These are phyloP conservation scores for Philaenus spumarius DNA, from an alignment of 1,140 invertebrate genomes.

Conservation along the genomic window DNA sequence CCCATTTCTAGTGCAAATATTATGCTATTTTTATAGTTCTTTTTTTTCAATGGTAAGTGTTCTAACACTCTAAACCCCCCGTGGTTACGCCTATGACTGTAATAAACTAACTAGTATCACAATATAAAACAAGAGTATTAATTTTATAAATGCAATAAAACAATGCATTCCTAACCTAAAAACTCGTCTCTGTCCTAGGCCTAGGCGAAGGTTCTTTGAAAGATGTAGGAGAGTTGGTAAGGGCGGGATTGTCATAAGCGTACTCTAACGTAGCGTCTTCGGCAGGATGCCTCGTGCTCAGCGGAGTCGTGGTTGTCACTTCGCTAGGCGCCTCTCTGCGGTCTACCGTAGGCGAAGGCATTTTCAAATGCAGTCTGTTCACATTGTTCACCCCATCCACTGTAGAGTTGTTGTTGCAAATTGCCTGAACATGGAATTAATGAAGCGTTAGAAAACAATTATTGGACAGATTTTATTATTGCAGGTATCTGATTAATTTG, in stretches of 20 bases:
- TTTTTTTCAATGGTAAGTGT: too few relatives aligned
- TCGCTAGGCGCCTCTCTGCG: slow-evolving; percentile 17
- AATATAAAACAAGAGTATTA: too few relatives aligned
- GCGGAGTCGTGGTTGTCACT: slow-evolving; percentile 14
- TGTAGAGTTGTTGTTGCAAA: slow-evolving; percentile 6
- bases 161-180: too few relatives aligned
- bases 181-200: slow-evolving; percentile 5
- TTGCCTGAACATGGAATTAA: slow-evolving; percentile 15
- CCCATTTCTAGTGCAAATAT: too few relatives aligned
- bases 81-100: too few relatives aligned
- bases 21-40: too few relatives aligned
- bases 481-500: too few relatives aligned
- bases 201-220: not conserved
- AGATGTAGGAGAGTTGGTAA: slow-evolving; percentile 46
- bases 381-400: slow-evolving; percentile 20
- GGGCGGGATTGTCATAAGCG: slow-evolving; percentile 60
- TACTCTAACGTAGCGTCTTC: slow-evolving; percentile 61
- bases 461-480: too few relatives aligned
- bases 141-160: too few relatives aligned
- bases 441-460: too few relatives aligned
- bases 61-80: too few relatives aligned
- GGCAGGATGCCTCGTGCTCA: slow-evolving; percentile 40
- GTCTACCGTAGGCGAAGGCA: slow-evolving; percentile 11
- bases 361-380: slow-evolving; percentile 18
- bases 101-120: too few relatives aligned